A percentile compares a stretch with the other conserved stretches of the same genome.
Conservation (phyloP, 2,888 invertebrate species). For the Drosophila kanekoi region DNA sequence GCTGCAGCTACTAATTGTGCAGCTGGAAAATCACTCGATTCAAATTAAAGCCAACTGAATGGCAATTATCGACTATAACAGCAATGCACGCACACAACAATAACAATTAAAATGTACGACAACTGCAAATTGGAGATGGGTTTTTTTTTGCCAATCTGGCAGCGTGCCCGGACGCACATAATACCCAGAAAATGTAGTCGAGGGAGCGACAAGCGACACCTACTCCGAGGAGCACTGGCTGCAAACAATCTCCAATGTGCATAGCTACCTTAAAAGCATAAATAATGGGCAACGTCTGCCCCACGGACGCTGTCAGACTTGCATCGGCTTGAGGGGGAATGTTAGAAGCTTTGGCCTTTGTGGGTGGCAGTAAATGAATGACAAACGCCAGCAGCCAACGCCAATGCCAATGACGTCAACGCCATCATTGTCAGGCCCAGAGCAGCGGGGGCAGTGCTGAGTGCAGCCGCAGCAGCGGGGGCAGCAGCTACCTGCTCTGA, state of each 20-base stretch:
- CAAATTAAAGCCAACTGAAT: constrained; percentile 41
- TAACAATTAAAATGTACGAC: constrained; percentile 81
- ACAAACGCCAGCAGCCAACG: constrained; percentile 67
- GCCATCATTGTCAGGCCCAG: constrained; percentile 65
- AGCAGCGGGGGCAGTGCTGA: constrained; percentile 42
- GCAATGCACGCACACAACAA: constrained; percentile 65
- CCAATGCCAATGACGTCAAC: constrained; percentile 78
- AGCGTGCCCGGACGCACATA: constrained; percentile 26
- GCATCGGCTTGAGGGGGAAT: background rate
- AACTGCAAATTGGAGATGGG: constrained; percentile 79
- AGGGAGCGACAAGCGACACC: constrained; percentile 23
- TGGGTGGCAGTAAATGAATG: constrained; percentile 62
- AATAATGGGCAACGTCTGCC: constrained; percentile 59
- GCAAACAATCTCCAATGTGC: constrained; percentile 42
- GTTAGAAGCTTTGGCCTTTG: too few species aligned
- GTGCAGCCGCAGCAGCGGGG: constrained; percentile 25
- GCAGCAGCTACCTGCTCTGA: constrained; percentile 27
- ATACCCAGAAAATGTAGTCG: constrained; percentile 13
- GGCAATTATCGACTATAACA: constrained; percentile 58
- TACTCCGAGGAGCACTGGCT: background rate
- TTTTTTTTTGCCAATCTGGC: constrained; percentile 31
- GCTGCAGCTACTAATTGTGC: constrained; percentile 19
- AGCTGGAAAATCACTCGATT: constrained; percentile 13
- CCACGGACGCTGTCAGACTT: background rate
- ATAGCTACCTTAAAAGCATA: constrained; percentile 74